These are phyloP conservation scores for Xiphydria camelus DNA, from an alignment of 2,888 invertebrate genomes.

Conservation along the genomic window DNA sequence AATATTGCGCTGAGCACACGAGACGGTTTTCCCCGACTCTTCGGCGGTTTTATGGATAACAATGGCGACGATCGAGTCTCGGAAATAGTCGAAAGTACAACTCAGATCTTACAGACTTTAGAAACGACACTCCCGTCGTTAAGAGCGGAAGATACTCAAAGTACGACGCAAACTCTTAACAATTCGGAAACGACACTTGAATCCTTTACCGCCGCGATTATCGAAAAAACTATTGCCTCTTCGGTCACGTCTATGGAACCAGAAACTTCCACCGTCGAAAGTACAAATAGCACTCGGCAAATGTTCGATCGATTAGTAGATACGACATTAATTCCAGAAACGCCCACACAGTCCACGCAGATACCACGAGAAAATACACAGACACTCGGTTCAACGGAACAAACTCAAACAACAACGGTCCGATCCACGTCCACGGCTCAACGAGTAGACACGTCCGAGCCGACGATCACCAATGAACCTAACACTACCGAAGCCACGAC, in stretches of 20 bases:
- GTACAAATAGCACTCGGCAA: neutral
- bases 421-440: too few relatives aligned
- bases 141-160: too few relatives aligned
- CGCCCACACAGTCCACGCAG: conserved; percentile 18
- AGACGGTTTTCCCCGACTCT: too few relatives aligned
- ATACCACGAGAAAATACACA: conserved; percentile 18
- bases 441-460: too few relatives aligned
- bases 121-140: too few relatives aligned
- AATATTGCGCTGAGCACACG: too few relatives aligned
- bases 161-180: conserved; percentile 1
- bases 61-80: too few relatives aligned
- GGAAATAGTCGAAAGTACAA: too few relatives aligned
- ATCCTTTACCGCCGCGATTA: neutral
- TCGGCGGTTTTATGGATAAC: too few relatives aligned
- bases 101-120: too few relatives aligned
- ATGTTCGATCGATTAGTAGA: neutral
- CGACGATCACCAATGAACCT: too few relatives aligned
- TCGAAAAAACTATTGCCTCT: too few relatives aligned
- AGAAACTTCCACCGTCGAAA: neutral
- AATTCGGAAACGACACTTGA: neutral
- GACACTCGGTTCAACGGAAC: conserved; percentile 21
- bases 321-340: conserved; percentile 10
- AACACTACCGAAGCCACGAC: conserved; percentile 21
- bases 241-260: neutral
- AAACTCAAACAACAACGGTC: conserved; percentile 5